phyloP scores from a whole-genome alignment of 2,888 invertebrate genomes.

The Oscheius sp. region DNA sequence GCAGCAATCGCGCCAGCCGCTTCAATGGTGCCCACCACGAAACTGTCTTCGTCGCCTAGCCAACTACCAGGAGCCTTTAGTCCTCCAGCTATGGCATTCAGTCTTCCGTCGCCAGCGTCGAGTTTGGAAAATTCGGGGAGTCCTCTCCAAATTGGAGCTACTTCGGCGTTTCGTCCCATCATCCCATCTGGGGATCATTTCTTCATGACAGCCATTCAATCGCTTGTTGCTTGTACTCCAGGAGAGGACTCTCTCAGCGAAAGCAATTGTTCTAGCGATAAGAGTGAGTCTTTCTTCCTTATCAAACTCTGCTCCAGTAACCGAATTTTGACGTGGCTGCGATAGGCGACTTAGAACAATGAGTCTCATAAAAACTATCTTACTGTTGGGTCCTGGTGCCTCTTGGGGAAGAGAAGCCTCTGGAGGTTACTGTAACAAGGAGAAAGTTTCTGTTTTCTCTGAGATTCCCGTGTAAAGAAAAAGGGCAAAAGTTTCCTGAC shows the following conservation, averaged over 20 bases:
- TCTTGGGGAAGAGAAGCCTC: too few species aligned
- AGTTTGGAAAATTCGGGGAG: conserved; percentile 5
- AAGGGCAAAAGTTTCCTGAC: too few species aligned
- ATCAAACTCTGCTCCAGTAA: not conserved
- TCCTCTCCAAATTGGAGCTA: conserved; percentile 28
- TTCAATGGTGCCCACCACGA: conserved; percentile 19
- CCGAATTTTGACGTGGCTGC: conserved; percentile 8
- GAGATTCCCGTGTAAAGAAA: too few species aligned
- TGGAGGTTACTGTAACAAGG: too few species aligned
- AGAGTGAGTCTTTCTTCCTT: conserved; percentile 16
- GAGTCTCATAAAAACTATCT: too few species aligned
- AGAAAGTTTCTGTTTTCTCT: too few species aligned
- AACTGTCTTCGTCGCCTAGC: not conserved
- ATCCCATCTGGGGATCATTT: conserved; percentile 30
- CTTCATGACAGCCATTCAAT: conserved; percentile 29
- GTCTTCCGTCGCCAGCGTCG: conserved; percentile 8
- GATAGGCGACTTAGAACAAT: too few species aligned
- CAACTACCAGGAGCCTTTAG: not conserved
- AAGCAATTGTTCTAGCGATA: conserved; percentile 24
- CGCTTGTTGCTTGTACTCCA: conserved; percentile 20
- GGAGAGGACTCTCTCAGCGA: conserved; percentile 24
- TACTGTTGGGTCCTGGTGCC: too few species aligned
- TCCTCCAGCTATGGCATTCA: conserved; percentile 5
- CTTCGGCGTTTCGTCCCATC: conserved; percentile 48
- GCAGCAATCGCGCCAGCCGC: conserved; percentile 32